These are phyloP conservation scores for Riptortus pedestris DNA, from an alignment of 1,140 invertebrate genomes.

Conservation along the genomic window DNA sequence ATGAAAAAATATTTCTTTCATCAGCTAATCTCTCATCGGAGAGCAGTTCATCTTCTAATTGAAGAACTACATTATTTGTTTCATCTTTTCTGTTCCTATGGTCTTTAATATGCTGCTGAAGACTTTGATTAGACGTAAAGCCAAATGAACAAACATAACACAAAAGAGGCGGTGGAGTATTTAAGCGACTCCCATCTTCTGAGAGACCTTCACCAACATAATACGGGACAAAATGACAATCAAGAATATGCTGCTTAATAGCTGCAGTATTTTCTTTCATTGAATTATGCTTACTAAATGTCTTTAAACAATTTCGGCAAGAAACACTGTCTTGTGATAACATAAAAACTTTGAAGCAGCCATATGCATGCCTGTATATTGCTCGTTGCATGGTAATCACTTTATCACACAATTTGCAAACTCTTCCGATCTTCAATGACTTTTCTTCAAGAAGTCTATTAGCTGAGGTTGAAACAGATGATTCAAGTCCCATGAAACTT, in stretches of 20 bases:
- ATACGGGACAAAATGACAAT: slow-evolving; percentile 6
- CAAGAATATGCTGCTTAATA: slow-evolving; percentile 1
- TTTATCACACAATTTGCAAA: slow-evolving; percentile 5
- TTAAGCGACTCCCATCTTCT: neutral
- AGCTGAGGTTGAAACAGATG: neutral
- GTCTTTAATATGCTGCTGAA: neutral
- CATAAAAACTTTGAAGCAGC: neutral
- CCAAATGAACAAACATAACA: slow-evolving; percentile 12
- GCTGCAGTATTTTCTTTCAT: slow-evolving; percentile 6
- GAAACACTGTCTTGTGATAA: neutral
- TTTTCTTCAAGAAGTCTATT: slow-evolving; percentile 1
- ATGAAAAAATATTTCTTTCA: neutral
- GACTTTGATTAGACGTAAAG: neutral
- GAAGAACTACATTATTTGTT: slow-evolving; percentile 5
- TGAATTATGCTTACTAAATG: neutral
- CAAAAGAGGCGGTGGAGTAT: neutral
- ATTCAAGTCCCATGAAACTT: neutral
- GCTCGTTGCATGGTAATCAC: neutral
- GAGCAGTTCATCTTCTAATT: neutral
- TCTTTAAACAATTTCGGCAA: neutral
- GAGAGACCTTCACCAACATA: neutral
- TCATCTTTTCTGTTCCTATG: slow-evolving; percentile 1
- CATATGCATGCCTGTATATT: neutral
- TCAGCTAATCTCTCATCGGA: neutral
- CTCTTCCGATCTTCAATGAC: neutral